Conservation (phyloP, 2,113 vertebrate genomes). For the Grammomys surdaster region DNA sequence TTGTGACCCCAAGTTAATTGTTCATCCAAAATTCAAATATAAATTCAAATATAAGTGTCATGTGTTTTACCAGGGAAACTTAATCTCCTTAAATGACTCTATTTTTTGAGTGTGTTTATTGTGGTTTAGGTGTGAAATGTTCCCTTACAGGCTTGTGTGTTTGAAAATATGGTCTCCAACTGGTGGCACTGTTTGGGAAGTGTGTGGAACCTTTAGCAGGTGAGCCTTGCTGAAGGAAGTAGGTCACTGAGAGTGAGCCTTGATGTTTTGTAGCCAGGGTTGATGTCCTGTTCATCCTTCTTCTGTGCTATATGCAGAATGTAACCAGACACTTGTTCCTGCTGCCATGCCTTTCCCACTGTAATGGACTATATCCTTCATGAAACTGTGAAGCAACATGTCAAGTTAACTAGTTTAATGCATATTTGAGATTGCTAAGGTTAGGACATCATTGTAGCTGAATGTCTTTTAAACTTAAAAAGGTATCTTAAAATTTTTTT, state of each 20-base stretch:
- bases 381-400: not conserved
- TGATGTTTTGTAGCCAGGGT: not conserved
- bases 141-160: not conserved
- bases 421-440: slow-evolving; percentile 14
- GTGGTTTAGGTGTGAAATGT: not conserved
- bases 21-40: slow-evolving; percentile 20
- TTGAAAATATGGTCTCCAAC: no score
- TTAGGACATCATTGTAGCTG: not conserved
- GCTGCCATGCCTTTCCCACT: not conserved
- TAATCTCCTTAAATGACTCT: not conserved
- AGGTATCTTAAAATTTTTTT: no score
- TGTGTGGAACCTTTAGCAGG: not conserved
- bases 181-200: not conserved
- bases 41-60: slow-evolving; percentile 4
- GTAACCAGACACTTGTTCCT: not conserved
- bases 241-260: not conserved
- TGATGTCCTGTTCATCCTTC: not conserved
- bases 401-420: not conserved
- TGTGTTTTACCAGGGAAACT: not conserved
- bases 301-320: not conserved
- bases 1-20: not conserved
- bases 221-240: not conserved
- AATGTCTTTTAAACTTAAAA: not conserved
- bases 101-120: not conserved
- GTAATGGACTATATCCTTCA: not conserved